A percentile compares a stretch with the other conserved stretches of the same genome.
Conservation (phyloP, 2,888 invertebrate species). For the Zaprionus bogoriensis region DNA sequence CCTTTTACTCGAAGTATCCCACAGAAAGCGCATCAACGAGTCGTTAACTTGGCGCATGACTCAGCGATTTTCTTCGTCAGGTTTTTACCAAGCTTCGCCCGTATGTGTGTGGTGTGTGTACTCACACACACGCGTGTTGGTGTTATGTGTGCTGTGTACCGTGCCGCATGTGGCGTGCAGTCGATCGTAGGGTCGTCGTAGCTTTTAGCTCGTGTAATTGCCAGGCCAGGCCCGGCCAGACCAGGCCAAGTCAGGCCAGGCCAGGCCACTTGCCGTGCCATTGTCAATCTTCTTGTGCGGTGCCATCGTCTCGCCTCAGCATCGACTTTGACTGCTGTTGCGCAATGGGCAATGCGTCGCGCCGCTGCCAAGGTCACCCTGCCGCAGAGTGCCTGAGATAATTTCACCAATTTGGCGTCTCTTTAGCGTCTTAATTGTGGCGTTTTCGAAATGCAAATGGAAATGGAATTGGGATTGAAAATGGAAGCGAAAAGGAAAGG, state of each 20-base stretch:
- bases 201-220: constrained; percentile 45
- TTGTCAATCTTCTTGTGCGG: constrained; percentile 38
- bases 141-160: background rate
- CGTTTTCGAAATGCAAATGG: constrained; percentile 26
- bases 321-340: constrained; percentile 17
- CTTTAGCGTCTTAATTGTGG: constrained; percentile 31
- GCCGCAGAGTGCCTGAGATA: constrained; percentile 13
- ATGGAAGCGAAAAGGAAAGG: background rate
- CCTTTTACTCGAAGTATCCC: background rate
- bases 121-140: too few species aligned
- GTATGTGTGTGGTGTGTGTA: constrained; percentile 3
- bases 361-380: constrained; percentile 52
- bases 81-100: constrained; percentile 3
- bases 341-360: constrained; percentile 34
- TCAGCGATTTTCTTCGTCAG: background rate
- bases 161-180: constrained; percentile 15
- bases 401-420: constrained; percentile 45
- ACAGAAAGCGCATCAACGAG: constrained; percentile 16
- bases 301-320: background rate
- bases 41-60: constrained; percentile 9
- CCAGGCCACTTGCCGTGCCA: constrained; percentile 44
- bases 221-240: constrained; percentile 20
- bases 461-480: constrained; percentile 1
- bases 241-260: background rate
- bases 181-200: constrained; percentile 10